Percentiles rank a stretch among this genome's conserved stretches.
phyloP scores from a whole-genome alignment of 2,888 invertebrate species.

The Eupithecia subumbrata region DNA sequence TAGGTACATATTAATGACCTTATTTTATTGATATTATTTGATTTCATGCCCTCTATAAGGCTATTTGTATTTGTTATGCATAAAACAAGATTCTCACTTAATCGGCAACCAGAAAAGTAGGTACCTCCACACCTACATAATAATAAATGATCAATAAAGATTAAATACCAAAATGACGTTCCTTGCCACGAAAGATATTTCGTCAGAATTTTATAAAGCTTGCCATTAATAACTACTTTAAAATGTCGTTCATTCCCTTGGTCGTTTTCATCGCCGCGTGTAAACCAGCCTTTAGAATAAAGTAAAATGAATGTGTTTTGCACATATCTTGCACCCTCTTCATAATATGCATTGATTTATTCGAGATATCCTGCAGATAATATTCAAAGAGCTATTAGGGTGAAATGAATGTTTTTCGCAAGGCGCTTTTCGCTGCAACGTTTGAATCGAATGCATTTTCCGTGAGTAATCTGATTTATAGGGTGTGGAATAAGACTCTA shows the following conservation, averaged over 20 bases:
- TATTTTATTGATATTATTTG: too few relatives aligned
- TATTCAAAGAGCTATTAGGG: constrained; percentile 9
- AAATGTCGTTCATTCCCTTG: not conserved
- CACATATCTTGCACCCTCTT: not conserved
- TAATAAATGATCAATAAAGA: not conserved
- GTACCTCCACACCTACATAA: not conserved
- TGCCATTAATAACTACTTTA: not conserved
- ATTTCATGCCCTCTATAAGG: too few relatives aligned
- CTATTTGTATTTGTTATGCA: too few relatives aligned
- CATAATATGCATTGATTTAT: constrained; percentile 1
- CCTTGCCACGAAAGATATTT: not conserved
- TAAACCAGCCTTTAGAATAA: constrained; percentile 1
- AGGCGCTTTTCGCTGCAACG: not conserved
- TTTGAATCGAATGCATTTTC: constrained; percentile 8
- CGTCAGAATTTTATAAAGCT: not conserved
- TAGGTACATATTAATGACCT: too few relatives aligned
- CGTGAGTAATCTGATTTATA: constrained; percentile 2
- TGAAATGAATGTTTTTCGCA: constrained; percentile 11
- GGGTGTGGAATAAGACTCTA: not conserved
- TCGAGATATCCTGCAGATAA: constrained; percentile 13
- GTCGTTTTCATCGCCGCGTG: not conserved
- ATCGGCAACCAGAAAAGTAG: too few relatives aligned
- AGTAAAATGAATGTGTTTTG: constrained; percentile 12
- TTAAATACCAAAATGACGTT: not conserved
- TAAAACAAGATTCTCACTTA: too few relatives aligned